A percentile compares a stretch with the other conserved stretches of the same genome.
Evolutionary conservation across 2,888 invertebrate genomes (phyloP).

Genomic region (Euspilapteryx auroguttella): DNA sequence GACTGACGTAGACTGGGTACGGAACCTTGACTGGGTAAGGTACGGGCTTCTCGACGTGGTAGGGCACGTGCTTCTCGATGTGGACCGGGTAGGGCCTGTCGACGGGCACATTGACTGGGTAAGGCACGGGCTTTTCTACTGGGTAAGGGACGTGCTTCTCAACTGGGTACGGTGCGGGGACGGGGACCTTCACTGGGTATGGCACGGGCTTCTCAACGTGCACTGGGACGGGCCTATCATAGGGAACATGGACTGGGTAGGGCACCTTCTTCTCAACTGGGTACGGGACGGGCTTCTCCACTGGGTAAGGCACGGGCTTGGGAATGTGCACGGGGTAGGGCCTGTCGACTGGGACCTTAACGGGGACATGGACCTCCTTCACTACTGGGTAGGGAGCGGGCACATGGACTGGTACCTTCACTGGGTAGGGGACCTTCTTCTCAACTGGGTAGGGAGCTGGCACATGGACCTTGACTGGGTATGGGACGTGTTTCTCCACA

Average conservation of each 20-base stretch:
- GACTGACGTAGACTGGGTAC: constrained; percentile 51
- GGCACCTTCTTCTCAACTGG: constrained; percentile 63
- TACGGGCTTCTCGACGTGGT: constrained; percentile 63
- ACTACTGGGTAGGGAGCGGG: constrained; percentile 60
- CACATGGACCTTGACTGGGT: constrained; percentile 68
- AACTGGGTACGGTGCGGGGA: constrained; percentile 66
- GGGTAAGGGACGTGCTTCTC: constrained; percentile 66
- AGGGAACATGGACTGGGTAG: constrained; percentile 64
- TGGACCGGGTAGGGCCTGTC: constrained; percentile 66
- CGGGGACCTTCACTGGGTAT: constrained; percentile 67
- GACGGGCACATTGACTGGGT: constrained; percentile 67
- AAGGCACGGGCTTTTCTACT: constrained; percentile 67
- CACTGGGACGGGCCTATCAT: constrained; percentile 57
- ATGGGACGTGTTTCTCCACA: constrained; percentile 65
- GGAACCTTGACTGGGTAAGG: constrained; percentile 68
- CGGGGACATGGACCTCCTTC: constrained; percentile 61
- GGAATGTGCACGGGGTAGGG: constrained; percentile 66
- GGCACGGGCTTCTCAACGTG: constrained; percentile 44
- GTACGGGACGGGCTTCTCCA: constrained; percentile 61
- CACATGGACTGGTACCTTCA: constrained; percentile 63
- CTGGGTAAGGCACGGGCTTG: constrained; percentile 63
- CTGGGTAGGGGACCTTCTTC: constrained; percentile 67
- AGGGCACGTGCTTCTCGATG: constrained; percentile 67
- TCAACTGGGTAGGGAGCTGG: constrained; percentile 71
- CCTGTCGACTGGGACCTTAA: constrained; percentile 67